Percentiles rank a stretch among this genome's conserved stretches.
These are phyloP conservation scores for Copidosoma aretas DNA, from an alignment of 2,888 invertebrate genomes.

Conservation along the genomic window DNA sequence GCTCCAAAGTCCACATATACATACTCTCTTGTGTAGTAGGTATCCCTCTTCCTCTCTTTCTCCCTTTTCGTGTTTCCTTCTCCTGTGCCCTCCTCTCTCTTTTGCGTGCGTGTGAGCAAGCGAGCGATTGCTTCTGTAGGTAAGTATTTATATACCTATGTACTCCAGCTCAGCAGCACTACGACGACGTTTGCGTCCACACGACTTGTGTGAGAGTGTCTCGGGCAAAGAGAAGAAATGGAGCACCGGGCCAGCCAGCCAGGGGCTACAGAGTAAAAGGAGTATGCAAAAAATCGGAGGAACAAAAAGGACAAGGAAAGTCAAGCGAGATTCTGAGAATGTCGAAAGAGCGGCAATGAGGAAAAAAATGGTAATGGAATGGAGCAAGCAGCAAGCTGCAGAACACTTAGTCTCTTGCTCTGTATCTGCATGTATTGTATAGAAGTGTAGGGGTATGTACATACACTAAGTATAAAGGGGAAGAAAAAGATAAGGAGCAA, in stretches of 20 bases:
- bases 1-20: not conserved
- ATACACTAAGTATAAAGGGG: not conserved
- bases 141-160: not conserved
- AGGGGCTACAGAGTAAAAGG: too few relatives aligned
- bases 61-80: not conserved
- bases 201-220: not conserved
- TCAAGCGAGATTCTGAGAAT: slow-evolving; percentile 9
- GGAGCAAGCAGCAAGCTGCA: not conserved
- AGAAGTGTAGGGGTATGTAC: not conserved
- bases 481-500: slow-evolving; percentile 21
- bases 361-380: too few relatives aligned
- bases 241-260: not conserved
- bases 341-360: slow-evolving; percentile 13
- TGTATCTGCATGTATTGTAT: too few relatives aligned
- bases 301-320: not conserved
- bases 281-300: too few relatives aligned
- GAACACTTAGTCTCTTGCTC: too few relatives aligned
- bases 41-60: slow-evolving; percentile 4
- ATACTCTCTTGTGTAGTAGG: not conserved
- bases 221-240: slow-evolving; percentile 16
- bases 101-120: not conserved
- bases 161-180: slow-evolving; percentile 1
- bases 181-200: not conserved
- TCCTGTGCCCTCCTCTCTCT: not conserved
- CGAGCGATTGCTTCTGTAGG: not conserved